Evolutionary conservation across 2,888 invertebrate genomes (phyloP).

Genomic region (Acronicta alni): DNA sequence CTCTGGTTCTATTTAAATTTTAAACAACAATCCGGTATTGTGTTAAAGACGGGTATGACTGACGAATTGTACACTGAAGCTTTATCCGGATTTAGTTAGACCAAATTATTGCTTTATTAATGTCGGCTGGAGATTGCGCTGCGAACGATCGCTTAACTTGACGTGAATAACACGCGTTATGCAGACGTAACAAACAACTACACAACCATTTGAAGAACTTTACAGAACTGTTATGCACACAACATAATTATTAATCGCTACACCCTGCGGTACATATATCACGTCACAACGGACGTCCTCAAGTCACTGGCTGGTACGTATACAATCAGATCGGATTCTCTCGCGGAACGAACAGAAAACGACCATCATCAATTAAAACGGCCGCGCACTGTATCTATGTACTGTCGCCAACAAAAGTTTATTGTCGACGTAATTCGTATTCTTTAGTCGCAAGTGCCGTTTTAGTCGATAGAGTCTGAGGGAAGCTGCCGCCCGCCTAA

Average conservation of each 20-base stretch:
- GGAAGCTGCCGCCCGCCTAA: too few relatives aligned
- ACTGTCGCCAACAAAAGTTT: slow-evolving; percentile 42
- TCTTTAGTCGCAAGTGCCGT: too few relatives aligned
- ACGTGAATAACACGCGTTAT: too few relatives aligned
- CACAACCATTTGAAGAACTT: too few relatives aligned
- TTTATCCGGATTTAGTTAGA: not conserved
- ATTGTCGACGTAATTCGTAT: slow-evolving; percentile 7
- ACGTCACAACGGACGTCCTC: slow-evolving; percentile 11
- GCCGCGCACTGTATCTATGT: slow-evolving; percentile 46
- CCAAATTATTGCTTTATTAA: slow-evolving; percentile 4
- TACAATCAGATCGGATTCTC: slow-evolving; percentile 65
- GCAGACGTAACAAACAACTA: too few relatives aligned
- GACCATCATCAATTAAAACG: slow-evolving; percentile 81
- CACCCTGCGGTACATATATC: not conserved
- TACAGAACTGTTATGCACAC: too few relatives aligned
- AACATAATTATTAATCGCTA: too few relatives aligned
- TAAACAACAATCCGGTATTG: slow-evolving; percentile 15
- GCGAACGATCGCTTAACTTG: too few relatives aligned
- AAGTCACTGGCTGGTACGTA: slow-evolving; percentile 31
- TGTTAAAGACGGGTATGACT: slow-evolving; percentile 2
- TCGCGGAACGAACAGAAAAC: slow-evolving; percentile 73
- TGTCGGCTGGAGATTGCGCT: not conserved
- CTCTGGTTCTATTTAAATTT: slow-evolving; percentile 32
- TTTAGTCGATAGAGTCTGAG: too few relatives aligned
- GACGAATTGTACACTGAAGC: not conserved